A percentile compares a stretch with the other conserved stretches of the same genome.
Evolutionary conservation across 2,113 vertebrate species (phyloP).

Genomic region (Pangasianodon hypophthalmus): DNA sequence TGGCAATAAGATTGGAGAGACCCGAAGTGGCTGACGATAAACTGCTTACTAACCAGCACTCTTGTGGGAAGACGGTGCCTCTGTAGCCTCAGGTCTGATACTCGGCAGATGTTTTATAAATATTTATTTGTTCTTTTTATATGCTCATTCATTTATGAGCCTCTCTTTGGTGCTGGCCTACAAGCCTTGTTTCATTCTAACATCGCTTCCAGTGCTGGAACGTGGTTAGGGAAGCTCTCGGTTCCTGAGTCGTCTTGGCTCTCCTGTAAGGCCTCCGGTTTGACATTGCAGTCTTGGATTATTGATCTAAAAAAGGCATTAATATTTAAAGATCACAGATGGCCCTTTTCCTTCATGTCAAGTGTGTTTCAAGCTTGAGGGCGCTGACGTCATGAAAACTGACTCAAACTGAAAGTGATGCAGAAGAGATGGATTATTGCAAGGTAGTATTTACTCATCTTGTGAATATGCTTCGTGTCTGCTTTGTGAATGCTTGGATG

Average conservation of each 20-base stretch:
- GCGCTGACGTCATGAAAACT: slow-evolving; percentile 4
- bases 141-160: slow-evolving; percentile 28
- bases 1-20: not conserved
- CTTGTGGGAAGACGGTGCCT: not conserved
- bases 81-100: not conserved
- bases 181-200: not conserved
- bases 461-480: not conserved
- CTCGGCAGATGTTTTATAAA: slow-evolving; percentile 42
- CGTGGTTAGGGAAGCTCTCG: not conserved
- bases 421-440: not conserved
- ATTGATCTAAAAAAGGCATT: slow-evolving; percentile 48
- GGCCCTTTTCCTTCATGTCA: slow-evolving; percentile 31
- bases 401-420: slow-evolving; percentile 21
- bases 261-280: not conserved
- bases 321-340: slow-evolving; percentile 59
- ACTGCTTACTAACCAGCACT: slow-evolving; percentile 2
- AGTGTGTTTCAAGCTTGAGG: slow-evolving; percentile 4
- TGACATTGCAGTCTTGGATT: slow-evolving; percentile 32
- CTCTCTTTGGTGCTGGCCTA: not conserved
- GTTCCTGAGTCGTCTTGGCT: not conserved
- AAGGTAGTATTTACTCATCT: not conserved
- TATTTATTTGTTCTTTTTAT: slow-evolving; percentile 45
- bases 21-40: not conserved
- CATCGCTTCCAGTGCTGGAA: slow-evolving; percentile 21
- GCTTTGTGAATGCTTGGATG: not conserved